phyloP scores from a whole-genome alignment of 2,113 vertebrate species.

The Tyrannus savana region DNA sequence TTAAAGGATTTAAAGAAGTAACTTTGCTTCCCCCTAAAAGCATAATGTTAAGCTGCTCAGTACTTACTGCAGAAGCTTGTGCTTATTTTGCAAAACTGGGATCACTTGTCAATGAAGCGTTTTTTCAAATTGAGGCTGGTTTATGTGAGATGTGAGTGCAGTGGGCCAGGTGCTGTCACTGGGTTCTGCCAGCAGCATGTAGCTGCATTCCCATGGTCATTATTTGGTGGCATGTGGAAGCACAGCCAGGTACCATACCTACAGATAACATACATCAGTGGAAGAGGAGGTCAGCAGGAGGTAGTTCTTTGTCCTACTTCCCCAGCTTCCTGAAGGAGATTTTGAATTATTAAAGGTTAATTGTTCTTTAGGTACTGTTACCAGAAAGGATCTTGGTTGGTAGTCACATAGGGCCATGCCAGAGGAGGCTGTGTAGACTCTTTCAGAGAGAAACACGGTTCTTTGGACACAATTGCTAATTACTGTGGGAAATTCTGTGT shows the following conservation, averaged over 20 bases:
- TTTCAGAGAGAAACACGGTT: background rate
- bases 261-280: background rate
- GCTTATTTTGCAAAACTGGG: background rate
- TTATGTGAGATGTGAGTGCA: background rate
- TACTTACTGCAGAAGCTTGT: background rate
- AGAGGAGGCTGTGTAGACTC: background rate
- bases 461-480: background rate
- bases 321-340: background rate
- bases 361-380: background rate
- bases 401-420: background rate
- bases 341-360: background rate
- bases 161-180: background rate
- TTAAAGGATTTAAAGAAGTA: background rate
- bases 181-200: background rate
- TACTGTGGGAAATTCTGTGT: background rate
- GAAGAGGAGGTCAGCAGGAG: background rate
- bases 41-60: background rate
- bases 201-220: fast-evolving
- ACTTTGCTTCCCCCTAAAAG: background rate
- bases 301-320: background rate
- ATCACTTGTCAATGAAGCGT: background rate
- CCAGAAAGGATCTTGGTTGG: background rate
- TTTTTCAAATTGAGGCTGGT: background rate
- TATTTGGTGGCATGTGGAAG: background rate
- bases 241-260: background rate